Evolutionary conservation across 1,140 invertebrate species (phyloP).

Genomic region (Idris sp.): DNA sequence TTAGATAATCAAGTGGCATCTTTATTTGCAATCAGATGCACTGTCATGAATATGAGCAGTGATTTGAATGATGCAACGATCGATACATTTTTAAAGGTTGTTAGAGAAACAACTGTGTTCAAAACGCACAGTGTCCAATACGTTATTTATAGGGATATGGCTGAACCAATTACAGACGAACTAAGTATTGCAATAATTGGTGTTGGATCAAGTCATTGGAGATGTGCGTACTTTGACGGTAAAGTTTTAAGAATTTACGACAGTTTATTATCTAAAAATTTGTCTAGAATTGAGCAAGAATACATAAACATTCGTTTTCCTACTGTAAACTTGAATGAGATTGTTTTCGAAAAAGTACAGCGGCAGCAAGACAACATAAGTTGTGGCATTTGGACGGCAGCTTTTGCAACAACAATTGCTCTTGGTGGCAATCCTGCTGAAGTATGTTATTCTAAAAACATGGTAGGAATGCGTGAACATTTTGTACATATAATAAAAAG

Average conservation of each 20-base stretch:
- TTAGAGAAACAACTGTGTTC: background rate
- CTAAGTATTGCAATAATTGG: background rate
- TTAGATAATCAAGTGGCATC: background rate
- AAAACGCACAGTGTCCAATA: background rate
- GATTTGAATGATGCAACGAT: background rate
- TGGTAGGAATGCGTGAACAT: too few species aligned
- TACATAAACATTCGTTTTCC: background rate
- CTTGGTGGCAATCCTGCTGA: background rate
- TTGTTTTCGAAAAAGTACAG: background rate
- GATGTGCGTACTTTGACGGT: too few species aligned
- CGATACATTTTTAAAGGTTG: background rate
- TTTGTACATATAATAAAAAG: too few species aligned
- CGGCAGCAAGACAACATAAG: background rate
- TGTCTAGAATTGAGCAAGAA: background rate
- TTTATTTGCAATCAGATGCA: background rate
- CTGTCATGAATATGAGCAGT: background rate
- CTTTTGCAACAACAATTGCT: slow-evolving; percentile 1
- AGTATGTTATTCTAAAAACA: background rate
- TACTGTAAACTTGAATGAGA: background rate
- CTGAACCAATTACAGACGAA: background rate
- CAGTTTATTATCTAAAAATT: background rate
- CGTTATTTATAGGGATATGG: background rate
- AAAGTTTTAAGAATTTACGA: background rate
- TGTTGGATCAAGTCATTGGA: too few species aligned
- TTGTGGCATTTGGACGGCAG: background rate